Percentiles rank a stretch among this genome's conserved stretches.
Evolutionary conservation across 1,140 invertebrate species (phyloP).

Genomic region (Elysia chlorotica): DNA sequence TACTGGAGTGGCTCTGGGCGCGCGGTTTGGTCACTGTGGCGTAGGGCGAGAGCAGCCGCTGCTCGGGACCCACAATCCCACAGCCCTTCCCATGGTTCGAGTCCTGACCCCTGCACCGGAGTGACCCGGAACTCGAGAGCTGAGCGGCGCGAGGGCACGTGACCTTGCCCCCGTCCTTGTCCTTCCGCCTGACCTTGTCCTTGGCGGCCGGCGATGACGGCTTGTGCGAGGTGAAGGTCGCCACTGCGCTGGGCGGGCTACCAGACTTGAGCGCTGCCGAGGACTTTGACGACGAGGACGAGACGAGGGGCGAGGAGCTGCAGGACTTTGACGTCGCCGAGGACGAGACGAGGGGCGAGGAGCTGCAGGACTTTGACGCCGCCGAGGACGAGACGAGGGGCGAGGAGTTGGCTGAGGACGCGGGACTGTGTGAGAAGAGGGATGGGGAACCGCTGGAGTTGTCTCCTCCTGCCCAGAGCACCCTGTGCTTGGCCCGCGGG

Average conservation of each 20-base stretch:
- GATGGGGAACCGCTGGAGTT: slow-evolving; percentile 19
- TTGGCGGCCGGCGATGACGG: slow-evolving; percentile 38
- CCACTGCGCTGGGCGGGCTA: slow-evolving; percentile 35
- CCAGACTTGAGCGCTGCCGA: slow-evolving; percentile 22
- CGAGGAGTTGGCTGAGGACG: slow-evolving; percentile 10
- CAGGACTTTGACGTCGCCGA: slow-evolving; percentile 22
- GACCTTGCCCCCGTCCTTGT: slow-evolving; percentile 9
- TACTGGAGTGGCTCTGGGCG: slow-evolving; percentile 58
- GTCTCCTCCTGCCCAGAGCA: slow-evolving; percentile 12
- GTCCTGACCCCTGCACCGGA: slow-evolving; percentile 36
- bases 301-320: slow-evolving; percentile 26
- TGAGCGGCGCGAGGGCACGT: not conserved
- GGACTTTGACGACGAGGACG: slow-evolving; percentile 35
- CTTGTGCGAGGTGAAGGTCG: slow-evolving; percentile 24
- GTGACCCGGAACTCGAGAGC: not conserved
- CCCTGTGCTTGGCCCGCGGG: not conserved
- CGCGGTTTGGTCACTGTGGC: slow-evolving; percentile 57
- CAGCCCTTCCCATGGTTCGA: slow-evolving; percentile 57
- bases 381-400: slow-evolving; percentile 7
- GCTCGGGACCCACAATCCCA: slow-evolving; percentile 50
- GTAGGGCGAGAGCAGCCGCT: slow-evolving; percentile 57
- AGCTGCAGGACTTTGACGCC: not conserved
- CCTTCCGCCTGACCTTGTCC: slow-evolving; percentile 34
- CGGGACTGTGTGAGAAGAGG: slow-evolving; percentile 16
- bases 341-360: slow-evolving; percentile 1